Evolutionary conservation across 35 echinoderm and acorn worm genomes (phyloP).

Genomic region (Stichopus chloronotus): DNA sequence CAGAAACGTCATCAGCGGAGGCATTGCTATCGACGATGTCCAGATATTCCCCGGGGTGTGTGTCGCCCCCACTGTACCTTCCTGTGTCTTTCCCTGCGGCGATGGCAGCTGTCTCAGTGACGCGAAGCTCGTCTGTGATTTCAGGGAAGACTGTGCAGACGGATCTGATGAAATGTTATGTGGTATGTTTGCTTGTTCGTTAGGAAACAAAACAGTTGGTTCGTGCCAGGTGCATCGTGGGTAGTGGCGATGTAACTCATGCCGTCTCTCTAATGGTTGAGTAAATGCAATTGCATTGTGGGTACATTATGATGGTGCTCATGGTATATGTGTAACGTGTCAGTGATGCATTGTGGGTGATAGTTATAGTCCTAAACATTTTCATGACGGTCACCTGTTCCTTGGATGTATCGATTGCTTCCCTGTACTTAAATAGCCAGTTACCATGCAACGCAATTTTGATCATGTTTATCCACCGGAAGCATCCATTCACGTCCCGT

Average conservation of each 20-base stretch:
- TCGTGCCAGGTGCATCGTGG: neutral
- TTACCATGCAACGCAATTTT: too few relatives aligned
- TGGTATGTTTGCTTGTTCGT: constrained; percentile 12
- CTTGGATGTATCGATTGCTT: too few relatives aligned
- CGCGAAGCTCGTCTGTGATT: constrained; percentile 47
- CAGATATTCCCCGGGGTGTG: constrained; percentile 34
- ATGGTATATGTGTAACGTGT: too few relatives aligned
- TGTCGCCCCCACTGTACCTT: constrained; percentile 36
- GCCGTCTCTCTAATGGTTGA: too few relatives aligned
- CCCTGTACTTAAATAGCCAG: too few relatives aligned
- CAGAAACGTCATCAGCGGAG: constrained; percentile 38
- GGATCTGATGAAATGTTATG: constrained; percentile 65
- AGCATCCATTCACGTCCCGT: too few relatives aligned
- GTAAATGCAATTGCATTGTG: too few relatives aligned
- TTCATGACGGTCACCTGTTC: too few relatives aligned
- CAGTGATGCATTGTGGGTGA: too few relatives aligned
- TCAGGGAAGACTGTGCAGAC: constrained; percentile 57
- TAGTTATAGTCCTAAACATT: too few relatives aligned
- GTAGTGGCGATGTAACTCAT: neutral
- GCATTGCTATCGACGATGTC: constrained; percentile 54
- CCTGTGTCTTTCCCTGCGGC: constrained; percentile 65
- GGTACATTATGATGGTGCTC: too few relatives aligned
- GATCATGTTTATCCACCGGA: too few relatives aligned
- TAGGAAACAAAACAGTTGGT: neutral
- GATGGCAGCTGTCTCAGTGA: constrained; percentile 33